phyloP scores from a whole-genome alignment of 2,113 vertebrate species.

The Pterocles burchelli region DNA sequence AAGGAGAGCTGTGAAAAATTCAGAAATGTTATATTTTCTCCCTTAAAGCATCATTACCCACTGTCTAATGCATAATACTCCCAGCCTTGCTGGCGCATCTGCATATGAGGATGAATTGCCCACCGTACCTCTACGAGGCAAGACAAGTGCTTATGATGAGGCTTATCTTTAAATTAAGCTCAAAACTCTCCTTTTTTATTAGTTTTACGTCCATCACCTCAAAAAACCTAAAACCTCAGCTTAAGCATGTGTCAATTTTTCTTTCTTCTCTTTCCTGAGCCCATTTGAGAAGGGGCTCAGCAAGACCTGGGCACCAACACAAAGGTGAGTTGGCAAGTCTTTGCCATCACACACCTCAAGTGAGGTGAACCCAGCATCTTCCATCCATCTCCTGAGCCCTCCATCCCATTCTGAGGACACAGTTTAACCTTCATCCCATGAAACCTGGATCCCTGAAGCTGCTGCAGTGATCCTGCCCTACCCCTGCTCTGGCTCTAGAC shows the following conservation, averaged over 20 bases:
- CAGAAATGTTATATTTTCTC: conserved; percentile 12
- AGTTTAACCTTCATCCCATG: background rate
- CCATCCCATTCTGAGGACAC: background rate
- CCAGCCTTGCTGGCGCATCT: background rate
- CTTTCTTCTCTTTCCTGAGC: background rate
- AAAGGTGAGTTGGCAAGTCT: background rate
- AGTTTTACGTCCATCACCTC: background rate
- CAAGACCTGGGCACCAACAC: background rate
- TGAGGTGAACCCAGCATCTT: background rate
- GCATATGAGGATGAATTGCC: background rate
- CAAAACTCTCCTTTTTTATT: background rate
- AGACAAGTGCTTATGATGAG: background rate
- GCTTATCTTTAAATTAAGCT: conserved; percentile 22
- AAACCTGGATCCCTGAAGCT: background rate
- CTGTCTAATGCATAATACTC: background rate
- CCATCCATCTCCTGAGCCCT: background rate
- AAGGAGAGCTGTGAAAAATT: conserved; percentile 30
- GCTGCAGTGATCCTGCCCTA: background rate
- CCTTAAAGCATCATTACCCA: conserved; percentile 45
- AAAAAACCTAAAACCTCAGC: background rate
- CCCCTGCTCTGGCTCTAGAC: background rate
- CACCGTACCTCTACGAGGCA: background rate
- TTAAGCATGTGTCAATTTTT: background rate
- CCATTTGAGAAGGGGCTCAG: background rate
- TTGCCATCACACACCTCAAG: background rate